Evolutionary conservation across 2,113 vertebrate genomes (phyloP).

Genomic region (Prietella phreatophila): DNA sequence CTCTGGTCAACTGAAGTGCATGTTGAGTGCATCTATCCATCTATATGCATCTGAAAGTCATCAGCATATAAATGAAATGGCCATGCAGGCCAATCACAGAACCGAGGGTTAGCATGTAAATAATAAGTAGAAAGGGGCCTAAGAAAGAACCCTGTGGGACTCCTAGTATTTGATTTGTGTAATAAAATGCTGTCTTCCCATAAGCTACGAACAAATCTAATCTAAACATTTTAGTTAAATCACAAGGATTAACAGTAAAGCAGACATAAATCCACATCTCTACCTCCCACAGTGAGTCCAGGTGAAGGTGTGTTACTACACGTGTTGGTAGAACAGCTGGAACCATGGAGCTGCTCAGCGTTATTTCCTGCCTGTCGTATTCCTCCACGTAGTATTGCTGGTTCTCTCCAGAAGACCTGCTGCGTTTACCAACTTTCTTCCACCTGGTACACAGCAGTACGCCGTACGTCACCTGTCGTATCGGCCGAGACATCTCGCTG

Average conservation of each 20-base stretch:
- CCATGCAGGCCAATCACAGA: background rate
- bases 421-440: background rate
- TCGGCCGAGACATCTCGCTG: slow-evolving; percentile 64
- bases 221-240: background rate
- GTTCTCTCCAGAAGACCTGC: background rate
- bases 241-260: background rate
- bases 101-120: background rate
- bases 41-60: background rate
- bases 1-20: too few relatives aligned
- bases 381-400: slow-evolving; percentile 65
- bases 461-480: slow-evolving; percentile 80
- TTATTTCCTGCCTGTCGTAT: slow-evolving; percentile 68
- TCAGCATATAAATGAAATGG: background rate
- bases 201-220: background rate
- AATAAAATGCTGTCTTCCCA: background rate
- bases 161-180: background rate
- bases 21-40: too few relatives aligned
- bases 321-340: background rate
- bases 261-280: background rate
- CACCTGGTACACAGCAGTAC: slow-evolving; percentile 64
- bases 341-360: slow-evolving; percentile 56
- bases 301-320: slow-evolving; percentile 32
- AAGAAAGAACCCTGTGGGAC: background rate
- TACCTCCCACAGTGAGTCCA: slow-evolving; percentile 76
- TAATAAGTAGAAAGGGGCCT: background rate